phyloP scores from a whole-genome alignment of 2,888 invertebrate genomes.

The Eupithecia exiguata region DNA sequence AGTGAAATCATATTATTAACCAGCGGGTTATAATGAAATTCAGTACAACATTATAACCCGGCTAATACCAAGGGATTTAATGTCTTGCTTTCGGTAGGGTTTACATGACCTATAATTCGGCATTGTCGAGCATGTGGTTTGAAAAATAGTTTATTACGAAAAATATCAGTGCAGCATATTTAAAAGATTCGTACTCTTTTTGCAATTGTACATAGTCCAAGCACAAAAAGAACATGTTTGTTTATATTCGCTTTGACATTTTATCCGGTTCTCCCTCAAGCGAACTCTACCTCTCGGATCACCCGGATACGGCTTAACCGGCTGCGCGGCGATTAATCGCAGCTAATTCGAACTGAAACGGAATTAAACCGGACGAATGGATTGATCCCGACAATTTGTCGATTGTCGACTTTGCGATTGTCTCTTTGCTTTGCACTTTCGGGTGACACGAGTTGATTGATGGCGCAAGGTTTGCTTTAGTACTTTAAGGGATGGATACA shows the following conservation, averaged over 20 bases:
- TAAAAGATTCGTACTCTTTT: background rate
- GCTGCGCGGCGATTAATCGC: conserved; percentile 79
- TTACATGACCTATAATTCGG: too few relatives aligned
- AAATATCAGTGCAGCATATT: too few relatives aligned
- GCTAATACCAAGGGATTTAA: too few relatives aligned
- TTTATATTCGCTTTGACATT: background rate
- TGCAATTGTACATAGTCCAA: too few relatives aligned
- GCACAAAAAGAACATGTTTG: too few relatives aligned
- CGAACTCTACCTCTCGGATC: conserved; percentile 43
- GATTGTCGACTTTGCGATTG: conserved; percentile 53
- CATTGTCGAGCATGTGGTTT: too few relatives aligned
- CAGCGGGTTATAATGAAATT: too few relatives aligned
- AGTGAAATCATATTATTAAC: too few relatives aligned
- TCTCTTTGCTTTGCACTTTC: conserved; percentile 30
- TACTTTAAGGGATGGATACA: background rate
- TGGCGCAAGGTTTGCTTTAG: conserved; percentile 13
- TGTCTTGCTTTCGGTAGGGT: too few relatives aligned
- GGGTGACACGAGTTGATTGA: conserved; percentile 28
- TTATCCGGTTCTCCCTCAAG: conserved; percentile 21
- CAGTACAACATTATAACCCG: too few relatives aligned
- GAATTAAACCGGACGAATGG: conserved; percentile 82
- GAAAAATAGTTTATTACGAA: too few relatives aligned
- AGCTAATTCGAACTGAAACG: conserved; percentile 81
- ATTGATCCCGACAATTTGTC: conserved; percentile 82
- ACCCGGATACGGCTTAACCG: conserved; percentile 71